Base-by-base conservation (phyloP, 1,140 invertebrate genomes). In the Antheraea mylitta region DNA sequence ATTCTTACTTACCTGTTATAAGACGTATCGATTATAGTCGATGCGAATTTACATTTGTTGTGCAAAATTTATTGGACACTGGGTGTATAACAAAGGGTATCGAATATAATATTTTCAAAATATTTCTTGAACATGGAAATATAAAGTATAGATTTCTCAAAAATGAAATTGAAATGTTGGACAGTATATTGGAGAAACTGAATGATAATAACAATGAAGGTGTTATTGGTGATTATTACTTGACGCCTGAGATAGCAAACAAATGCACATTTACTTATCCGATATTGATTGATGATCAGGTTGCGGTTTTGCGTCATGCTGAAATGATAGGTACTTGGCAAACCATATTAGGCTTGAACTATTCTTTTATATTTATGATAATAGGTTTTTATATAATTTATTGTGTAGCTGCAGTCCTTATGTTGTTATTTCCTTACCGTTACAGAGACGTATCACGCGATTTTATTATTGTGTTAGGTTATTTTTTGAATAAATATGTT, bases 391-490 rank as follows among this genome's bases (percentile, higher is more conserved):
- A 42, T 42, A n/a, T 18, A 18, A 59, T 59, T 22, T 59, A 11
- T 59, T 59, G 58, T 10, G 4, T 37, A 53, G 13, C 58, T 60
- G n/a, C 30, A 53, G 45, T 9, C 19, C 0, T 37, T 30, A 68
- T 16, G 45, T 6, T 53, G 45, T 16, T 53, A 53, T 16, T 16
- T 53, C 5, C 10, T 0, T 16, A 16, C 45, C 16, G 45, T 11
- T 16, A 16, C 16, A 53, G 11, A 6, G 45, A 16, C 2, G 45
- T 16, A 53, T 53, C 45, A 16, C 70, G 68, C 18, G 65, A 74
- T 18, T 19, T 75, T 45, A 18, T 78, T 36, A 70, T 73, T 10
- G 74, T 80, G 5, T 71, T 74, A 13, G 76, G 78, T 11, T 78
- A 73, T 37, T 64, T 80, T 59, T 66, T 73, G 8, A 69, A 67